Conservation (phyloP, 2,113 vertebrate genomes). For the Saccopteryx leptura region DNA sequence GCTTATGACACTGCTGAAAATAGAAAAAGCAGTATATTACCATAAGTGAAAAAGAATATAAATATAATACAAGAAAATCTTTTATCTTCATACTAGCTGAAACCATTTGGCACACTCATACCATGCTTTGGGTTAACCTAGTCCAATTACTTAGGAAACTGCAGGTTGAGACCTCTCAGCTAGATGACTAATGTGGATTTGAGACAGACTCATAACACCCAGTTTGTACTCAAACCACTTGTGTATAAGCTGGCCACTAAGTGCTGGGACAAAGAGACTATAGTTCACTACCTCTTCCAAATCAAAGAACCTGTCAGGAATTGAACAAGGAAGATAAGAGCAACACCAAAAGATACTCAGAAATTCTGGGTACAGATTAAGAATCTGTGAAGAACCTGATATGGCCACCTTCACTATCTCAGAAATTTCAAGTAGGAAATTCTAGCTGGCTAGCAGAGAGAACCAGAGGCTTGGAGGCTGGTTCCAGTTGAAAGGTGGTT, state of each 20-base stretch:
- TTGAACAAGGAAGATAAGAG: not conserved
- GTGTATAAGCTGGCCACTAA: not conserved
- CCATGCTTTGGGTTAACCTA: not conserved
- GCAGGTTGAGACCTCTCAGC: not conserved
- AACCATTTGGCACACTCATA: not conserved
- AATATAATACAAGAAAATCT: not conserved
- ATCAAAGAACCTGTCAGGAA: not conserved
- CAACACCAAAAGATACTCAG: not conserved
- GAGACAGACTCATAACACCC: not conserved
- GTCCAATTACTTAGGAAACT: constrained; percentile 12
- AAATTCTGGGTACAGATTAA: constrained; percentile 8
- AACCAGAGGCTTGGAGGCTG: not conserved
- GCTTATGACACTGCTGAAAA: not conserved
- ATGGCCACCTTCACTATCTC: not conserved
- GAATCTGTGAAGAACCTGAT: not conserved
- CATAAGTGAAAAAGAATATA: not conserved
- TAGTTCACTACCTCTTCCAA: not conserved
- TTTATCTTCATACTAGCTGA: not conserved
- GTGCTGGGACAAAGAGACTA: not conserved
- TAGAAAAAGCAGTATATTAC: constrained; percentile 21
- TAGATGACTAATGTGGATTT: not conserved
- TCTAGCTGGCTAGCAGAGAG: not conserved
- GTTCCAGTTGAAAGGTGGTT: not conserved
- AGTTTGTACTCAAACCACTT: not conserved
- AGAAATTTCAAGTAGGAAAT: constrained; percentile 46